Percentiles rank a stretch among this genome's conserved stretches.
Conservation (phyloP, 2,797 vertebrate genomes). For the Balearica regulorum region DNA sequence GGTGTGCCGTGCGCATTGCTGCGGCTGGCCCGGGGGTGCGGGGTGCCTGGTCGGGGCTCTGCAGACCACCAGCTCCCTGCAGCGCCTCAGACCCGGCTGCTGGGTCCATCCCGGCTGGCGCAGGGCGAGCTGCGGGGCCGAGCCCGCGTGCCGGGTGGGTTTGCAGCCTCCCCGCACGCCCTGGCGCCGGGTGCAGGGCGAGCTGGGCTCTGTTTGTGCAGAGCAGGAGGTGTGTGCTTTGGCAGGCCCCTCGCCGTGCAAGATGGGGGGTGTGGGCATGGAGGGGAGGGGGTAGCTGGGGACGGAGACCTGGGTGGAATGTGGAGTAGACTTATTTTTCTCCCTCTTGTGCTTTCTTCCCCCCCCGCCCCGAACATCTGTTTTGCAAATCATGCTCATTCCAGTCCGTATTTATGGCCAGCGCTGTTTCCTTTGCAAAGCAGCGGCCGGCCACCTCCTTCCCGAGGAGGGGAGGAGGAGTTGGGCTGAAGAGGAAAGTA, state of each 20-base stretch:
- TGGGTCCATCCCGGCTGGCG: accelerated
- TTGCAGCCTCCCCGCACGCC: neutral
- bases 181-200: neutral
- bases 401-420: slow-evolving; percentile 69
- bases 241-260: neutral
- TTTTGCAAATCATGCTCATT: slow-evolving; percentile 73
- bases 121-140: neutral
- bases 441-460: slow-evolving; percentile 38
- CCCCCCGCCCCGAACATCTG: slow-evolving; percentile 69
- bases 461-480: slow-evolving; percentile 12
- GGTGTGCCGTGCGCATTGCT: accelerated
- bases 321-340: neutral
- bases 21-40: accelerated
- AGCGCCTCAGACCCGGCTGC: neutral
- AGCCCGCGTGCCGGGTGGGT: accelerated
- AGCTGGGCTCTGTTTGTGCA: neutral
- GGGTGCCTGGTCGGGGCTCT: neutral
- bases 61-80: neutral
- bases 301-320: neutral
- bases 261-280: neutral
- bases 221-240: neutral
- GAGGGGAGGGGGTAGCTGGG: neutral
- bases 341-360: neutral
- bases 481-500: neutral
- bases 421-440: slow-evolving; percentile 64